Base-by-base conservation (phyloP, 2,888 invertebrate species). In the Lymantria dispar region DNA sequence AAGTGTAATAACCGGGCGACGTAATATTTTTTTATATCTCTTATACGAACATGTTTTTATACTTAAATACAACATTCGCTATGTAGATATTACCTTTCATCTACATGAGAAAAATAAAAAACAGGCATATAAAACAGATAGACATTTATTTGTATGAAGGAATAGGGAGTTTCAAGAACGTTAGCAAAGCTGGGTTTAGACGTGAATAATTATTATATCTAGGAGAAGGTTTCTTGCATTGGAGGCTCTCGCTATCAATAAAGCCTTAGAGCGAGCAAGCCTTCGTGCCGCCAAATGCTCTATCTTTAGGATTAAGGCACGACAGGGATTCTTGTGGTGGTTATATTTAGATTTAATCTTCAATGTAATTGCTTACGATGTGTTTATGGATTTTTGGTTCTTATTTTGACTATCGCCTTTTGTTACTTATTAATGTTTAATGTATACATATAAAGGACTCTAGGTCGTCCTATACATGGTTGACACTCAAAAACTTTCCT, bases 331-430 rank as follows among this genome's bases (percentile, higher is more conserved):
- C 74, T 68, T 78, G 80, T 63, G 80, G 78, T 71, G 64, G 76
- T 78, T 75, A 80, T 83, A 82, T 83, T 82, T 75, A 83, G 84
- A 83, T 83, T 70, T 80, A 78, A 86, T 85, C 85, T 86, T 80
- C 76, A 77, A 66, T 70, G 75, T 84, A 85, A 84, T 83, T 80
- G 76, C 69, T 71, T 74, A 65, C 73, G 70, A 64, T 68, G 68
- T 66, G 67, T 79, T 78, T 40, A 40, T 38, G 8, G 5, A n/a
- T 9, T 7, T 62, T 54, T 54, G 46, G 48, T 8, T 61, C 66
- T 60, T 68, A 61, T 52, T 57, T 51, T 33, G 37, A 37, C 42
- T 56, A 10, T 40, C 45, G 45, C 15, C 39, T 48, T 53, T 15
- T 1, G 22, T 44, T 38, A 48, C 5, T 22, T 3, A 22, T 22